Percentiles rank a stretch among this genome's conserved stretches.
Conservation (phyloP, 92 coral and sea anemone genomes). For the Zoanthus sociatus region DNA sequence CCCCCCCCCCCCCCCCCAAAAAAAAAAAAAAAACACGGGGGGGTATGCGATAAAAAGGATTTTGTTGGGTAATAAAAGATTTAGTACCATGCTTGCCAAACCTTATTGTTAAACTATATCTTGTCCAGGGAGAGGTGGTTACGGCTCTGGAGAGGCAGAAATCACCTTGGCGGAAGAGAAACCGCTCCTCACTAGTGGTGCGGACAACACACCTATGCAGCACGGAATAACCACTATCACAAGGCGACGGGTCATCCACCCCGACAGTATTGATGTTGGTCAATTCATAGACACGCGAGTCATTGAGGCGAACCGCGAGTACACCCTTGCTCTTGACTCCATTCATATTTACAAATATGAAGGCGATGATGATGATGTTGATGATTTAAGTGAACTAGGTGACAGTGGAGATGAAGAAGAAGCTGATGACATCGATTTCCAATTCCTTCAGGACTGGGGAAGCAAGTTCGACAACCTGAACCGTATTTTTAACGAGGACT, state of each 20-base stretch:
- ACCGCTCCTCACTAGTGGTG: conserved; percentile 77
- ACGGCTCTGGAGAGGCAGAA: conserved; percentile 71
- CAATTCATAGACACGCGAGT: conserved; percentile 94
- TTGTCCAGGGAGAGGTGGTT: conserved; percentile 39
- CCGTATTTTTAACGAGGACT: conserved; percentile 89
- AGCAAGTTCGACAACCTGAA: conserved; percentile 90
- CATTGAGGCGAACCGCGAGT: conserved; percentile 92
- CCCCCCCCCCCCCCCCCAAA: too few species aligned
- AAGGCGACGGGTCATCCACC: conserved; percentile 67
- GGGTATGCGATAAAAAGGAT: too few species aligned
- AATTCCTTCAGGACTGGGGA: conserved; percentile 95
- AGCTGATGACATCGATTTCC: conserved; percentile 91
- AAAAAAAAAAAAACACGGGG: too few species aligned
- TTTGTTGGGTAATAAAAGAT: too few species aligned
- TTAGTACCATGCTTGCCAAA: too few species aligned
- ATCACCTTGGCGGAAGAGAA: conserved; percentile 77
- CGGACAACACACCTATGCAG: conserved; percentile 70
- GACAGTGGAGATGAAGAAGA: conserved; percentile 93
- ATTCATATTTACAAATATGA: conserved; percentile 90
- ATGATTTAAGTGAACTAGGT: conserved; percentile 93
- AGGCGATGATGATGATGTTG: conserved; percentile 97
- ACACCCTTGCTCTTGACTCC: conserved; percentile 84
- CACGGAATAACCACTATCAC: conserved; percentile 78
- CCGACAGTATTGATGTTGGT: conserved; percentile 92
- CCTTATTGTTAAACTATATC: too few species aligned